Evolutionary conservation across 2,888 invertebrate species (phyloP), one percentile per base, ranked within the genome.

Genomic region (Caenorhabditis macrosperma): DNA sequence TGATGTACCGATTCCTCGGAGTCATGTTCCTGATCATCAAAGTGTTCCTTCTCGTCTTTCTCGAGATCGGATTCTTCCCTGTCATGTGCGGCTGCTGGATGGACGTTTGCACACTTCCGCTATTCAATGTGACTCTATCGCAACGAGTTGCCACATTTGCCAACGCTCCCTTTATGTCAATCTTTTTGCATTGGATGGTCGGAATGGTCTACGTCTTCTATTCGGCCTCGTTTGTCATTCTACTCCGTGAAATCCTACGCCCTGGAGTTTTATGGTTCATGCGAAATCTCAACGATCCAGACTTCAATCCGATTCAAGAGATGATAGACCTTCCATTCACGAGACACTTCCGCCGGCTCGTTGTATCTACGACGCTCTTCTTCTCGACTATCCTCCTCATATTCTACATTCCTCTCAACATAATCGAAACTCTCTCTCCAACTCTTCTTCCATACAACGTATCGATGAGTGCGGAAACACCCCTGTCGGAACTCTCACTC

Each of bases 171-270:
- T 96, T 96, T 87, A 97, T 98, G 0, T 95, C 96, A 5, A 95
- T 98, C 93, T 98, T 98, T 91, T 95, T 99, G 68, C 98, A 99
- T 91, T 99, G 99, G 99, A 94, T 98, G 46, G 95, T 97, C 7
- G 99, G 99, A 75, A 98, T 99, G 97, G 95, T 93, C 10, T 99
- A 97, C 91, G 97, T 99, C 15, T 99, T 99, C 92, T 99, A 99
- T 92, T 98, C 99, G 91, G 99, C 98, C 7, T 97, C 97, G 0
- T 98, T 96, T 91, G 95, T 98, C 50, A 93, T 96, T 20, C 92
- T 99, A 2, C 91, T 99, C 26, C 93, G 98, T 64, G 98, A 99
- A 92, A 77, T 86, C 41, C 91, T 99, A 41, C 93, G 99, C 64
- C 99, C 99, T 0, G 99, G 99, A 0, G 97, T 98, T 0, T 93